A percentile compares a stretch with the other conserved stretches of the same genome.
Evolutionary conservation across 1,140 invertebrate species (phyloP).

Genomic region (Phymastichus coffea): DNA sequence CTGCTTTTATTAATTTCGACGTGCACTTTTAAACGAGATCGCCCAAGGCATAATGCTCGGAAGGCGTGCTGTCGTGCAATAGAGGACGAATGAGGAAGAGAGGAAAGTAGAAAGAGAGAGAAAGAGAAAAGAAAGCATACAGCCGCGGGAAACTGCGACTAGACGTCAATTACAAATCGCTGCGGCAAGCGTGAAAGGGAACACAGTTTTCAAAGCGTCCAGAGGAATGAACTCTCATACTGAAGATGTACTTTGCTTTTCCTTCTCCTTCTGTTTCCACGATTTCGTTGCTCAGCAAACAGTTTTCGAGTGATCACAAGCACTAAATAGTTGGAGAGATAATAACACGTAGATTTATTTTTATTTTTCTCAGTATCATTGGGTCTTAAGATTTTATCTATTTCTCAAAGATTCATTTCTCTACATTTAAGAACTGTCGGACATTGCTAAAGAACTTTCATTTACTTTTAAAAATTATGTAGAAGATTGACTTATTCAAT

Average conservation of each 20-base stretch:
- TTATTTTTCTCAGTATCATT: too few species aligned
- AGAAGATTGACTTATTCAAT: too few species aligned
- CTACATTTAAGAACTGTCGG: too few species aligned
- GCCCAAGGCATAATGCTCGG: neutral
- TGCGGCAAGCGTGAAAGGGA: neutral
- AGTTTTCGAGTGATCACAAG: too few species aligned
- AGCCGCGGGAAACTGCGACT: neutral
- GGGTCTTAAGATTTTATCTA: too few species aligned
- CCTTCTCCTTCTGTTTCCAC: too few species aligned
- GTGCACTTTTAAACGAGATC: conserved; percentile 10
- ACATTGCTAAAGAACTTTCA: too few species aligned
- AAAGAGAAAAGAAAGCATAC: neutral
- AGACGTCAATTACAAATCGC: conserved; percentile 8
- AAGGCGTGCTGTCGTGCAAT: neutral
- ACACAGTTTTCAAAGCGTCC: neutral
- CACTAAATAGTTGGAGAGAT: too few species aligned
- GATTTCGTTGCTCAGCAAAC: too few species aligned
- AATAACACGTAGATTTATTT: too few species aligned
- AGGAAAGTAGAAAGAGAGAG: conserved; percentile 1
- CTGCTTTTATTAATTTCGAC: neutral
- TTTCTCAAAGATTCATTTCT: too few species aligned
- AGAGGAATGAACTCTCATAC: neutral
- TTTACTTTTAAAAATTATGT: too few species aligned
- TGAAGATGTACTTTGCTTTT: neutral
- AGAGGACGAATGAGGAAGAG: conserved; percentile 1